Conservation (phyloP, 1,140 invertebrate genomes). For the Drosophila teissieri region DNA sequence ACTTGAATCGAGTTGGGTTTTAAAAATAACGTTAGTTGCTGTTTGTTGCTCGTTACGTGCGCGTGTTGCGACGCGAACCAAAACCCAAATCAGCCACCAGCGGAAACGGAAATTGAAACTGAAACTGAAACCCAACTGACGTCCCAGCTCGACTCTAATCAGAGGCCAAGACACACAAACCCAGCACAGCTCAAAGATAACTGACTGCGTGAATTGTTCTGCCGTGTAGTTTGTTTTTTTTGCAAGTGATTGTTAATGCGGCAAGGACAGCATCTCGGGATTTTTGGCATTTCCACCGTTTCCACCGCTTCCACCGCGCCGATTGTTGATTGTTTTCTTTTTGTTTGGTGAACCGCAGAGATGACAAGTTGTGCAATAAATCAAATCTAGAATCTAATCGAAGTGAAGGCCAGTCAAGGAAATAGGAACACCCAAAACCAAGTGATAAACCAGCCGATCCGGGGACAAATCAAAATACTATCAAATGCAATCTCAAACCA, state of each 20-base stretch:
- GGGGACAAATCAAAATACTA: conserved; percentile 3
- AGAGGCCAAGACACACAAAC: background rate
- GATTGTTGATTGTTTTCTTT: conserved; percentile 48
- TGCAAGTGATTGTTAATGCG: conserved; percentile 20
- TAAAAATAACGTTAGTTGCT: conserved; percentile 84
- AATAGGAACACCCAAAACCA: background rate
- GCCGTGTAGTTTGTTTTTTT: conserved; percentile 8
- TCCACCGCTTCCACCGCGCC: background rate
- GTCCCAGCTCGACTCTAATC: background rate
- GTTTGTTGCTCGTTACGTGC: conserved; percentile 84
- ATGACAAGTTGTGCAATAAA: conserved; percentile 41
- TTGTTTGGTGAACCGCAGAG: conserved; percentile 29
- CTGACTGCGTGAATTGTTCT: background rate
- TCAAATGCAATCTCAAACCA: background rate
- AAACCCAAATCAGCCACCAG: conserved; percentile 21
- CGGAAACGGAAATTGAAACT: conserved; percentile 19
- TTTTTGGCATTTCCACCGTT: conserved; percentile 1
- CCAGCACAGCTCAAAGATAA: background rate
- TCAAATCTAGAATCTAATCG: conserved; percentile 12
- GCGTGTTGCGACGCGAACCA: conserved; percentile 79
- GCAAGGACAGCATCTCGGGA: conserved; percentile 19
- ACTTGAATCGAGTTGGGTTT: conserved; percentile 81
- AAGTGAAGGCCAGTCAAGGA: background rate
- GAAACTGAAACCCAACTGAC: conserved; percentile 6
- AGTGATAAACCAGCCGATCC: conserved; percentile 6